Evolutionary conservation across 2,797 vertebrate species (phyloP).

Genomic region (Momotus momota): DNA sequence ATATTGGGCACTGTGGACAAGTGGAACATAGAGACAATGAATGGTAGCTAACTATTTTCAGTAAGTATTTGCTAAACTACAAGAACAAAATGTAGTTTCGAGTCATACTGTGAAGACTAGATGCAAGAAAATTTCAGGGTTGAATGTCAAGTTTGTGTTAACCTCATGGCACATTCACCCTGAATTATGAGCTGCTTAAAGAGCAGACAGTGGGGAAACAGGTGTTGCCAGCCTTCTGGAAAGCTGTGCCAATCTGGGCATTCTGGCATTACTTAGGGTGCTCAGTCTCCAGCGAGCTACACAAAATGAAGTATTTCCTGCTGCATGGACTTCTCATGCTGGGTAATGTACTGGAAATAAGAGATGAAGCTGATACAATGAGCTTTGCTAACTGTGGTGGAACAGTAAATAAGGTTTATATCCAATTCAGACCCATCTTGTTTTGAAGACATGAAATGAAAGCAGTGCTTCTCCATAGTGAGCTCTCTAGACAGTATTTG

Average conservation of each 20-base stretch:
- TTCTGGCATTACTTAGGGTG: conserved; percentile 4
- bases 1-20: background rate
- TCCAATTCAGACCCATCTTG: background rate
- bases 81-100: background rate
- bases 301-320: conserved; percentile 13
- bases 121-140: background rate
- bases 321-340: background rate
- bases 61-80: background rate
- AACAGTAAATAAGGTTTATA: conserved; percentile 17
- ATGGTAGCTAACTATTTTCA: background rate
- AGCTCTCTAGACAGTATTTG: background rate
- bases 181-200: background rate
- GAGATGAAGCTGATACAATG: conserved; percentile 9
- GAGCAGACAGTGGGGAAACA: background rate
- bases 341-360: conserved; percentile 10
- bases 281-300: background rate
- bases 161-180: background rate
- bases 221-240: background rate
- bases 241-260: background rate
- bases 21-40: background rate
- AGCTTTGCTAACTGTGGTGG: background rate
- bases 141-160: background rate
- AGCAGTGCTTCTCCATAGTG: background rate
- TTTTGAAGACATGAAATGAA: conserved; percentile 21
- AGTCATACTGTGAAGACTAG: background rate